Evolutionary conservation across 2,797 vertebrate species (phyloP).

Genomic region (Pangasius sanitwongsei): DNA sequence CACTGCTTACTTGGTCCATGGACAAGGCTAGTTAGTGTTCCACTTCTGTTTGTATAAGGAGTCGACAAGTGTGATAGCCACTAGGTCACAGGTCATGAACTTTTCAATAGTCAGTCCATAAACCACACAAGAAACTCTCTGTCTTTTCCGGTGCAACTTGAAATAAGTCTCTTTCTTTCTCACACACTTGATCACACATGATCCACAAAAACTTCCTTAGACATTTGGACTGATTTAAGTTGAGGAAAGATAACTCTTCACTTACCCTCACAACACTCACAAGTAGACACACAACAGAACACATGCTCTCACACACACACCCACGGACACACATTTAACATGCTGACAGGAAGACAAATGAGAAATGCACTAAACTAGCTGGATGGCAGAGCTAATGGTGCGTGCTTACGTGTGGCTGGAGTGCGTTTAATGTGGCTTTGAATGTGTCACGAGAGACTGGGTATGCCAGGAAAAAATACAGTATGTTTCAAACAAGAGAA

Average conservation of each 20-base stretch:
- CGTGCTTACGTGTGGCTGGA: conserved; percentile 18
- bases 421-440: conserved; percentile 34
- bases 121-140: conserved; percentile 44
- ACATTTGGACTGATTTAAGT: background rate
- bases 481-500: conserved; percentile 16
- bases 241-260: conserved; percentile 2
- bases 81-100: conserved; percentile 51
- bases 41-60: conserved; percentile 41
- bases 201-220: background rate
- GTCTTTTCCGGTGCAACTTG: conserved; percentile 18
- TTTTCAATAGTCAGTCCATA: conserved; percentile 32
- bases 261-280: background rate
- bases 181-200: background rate
- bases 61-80: conserved; percentile 51
- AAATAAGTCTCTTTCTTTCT: conserved; percentile 27
- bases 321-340: conserved; percentile 39
- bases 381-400: conserved; percentile 23
- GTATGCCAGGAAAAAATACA: conserved; percentile 18
- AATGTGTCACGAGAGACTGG: conserved; percentile 30
- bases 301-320: background rate
- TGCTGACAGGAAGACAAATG: conserved; percentile 53
- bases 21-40: conserved; percentile 29
- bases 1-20: background rate
- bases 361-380: conserved; percentile 49
- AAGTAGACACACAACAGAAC: conserved; percentile 21